phyloP scores from a whole-genome alignment of 2,797 vertebrate genomes.

The Micrastur ruficollis region DNA sequence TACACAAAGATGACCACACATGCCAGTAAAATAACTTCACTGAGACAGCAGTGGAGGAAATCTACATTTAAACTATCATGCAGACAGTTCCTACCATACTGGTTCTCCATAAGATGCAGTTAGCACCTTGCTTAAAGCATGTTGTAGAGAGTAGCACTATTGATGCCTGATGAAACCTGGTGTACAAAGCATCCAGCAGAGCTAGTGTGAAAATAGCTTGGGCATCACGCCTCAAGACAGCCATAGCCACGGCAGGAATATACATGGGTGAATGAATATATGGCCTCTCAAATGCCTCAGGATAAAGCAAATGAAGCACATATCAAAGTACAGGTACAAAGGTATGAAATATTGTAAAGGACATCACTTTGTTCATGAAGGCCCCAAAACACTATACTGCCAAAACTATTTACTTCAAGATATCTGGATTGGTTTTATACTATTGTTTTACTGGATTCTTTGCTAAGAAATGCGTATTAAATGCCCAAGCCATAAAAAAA shows the following conservation, averaged over 20 bases:
- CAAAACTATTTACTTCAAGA: background rate
- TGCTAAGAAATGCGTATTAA: fast-evolving
- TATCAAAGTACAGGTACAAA: background rate
- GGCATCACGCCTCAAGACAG: background rate
- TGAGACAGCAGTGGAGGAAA: background rate
- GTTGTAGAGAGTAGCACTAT: background rate
- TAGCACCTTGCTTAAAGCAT: background rate
- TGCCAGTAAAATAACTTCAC: background rate
- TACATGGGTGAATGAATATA: background rate
- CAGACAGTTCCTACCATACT: background rate
- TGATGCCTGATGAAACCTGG: fast-evolving
- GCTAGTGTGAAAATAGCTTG: background rate
- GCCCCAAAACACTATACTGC: background rate
- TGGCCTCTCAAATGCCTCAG: background rate
- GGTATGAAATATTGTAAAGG: background rate
- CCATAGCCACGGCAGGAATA: background rate
- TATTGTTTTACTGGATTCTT: background rate
- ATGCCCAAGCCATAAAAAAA: background rate
- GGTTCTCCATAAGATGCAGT: background rate
- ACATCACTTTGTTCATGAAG: background rate
- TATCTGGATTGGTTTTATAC: background rate
- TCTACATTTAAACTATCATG: background rate
- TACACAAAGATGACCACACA: background rate
- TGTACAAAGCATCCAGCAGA: fast-evolving
- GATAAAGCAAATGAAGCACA: background rate